Evolutionary conservation across 2,113 vertebrate species (phyloP), one percentile per base, ranked within the genome.

Genomic region (Leucoraja erinaceus): DNA sequence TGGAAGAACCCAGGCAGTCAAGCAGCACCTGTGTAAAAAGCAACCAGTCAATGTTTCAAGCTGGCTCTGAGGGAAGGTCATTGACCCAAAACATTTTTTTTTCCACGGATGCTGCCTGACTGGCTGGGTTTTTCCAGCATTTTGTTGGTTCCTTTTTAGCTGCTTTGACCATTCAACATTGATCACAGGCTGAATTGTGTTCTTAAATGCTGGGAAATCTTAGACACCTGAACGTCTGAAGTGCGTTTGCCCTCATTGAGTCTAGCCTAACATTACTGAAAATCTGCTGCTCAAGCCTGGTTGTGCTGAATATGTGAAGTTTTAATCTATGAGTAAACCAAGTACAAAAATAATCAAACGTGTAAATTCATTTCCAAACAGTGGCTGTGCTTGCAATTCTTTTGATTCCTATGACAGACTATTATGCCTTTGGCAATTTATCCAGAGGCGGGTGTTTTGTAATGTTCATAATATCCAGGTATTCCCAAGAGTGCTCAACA

Each of bases 341-440:
- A 25, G 66, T 2, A 38, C 33, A 54, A 56, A 20, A 54, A 56
- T 12, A 84, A 12, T 59, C 61, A 47, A 61, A 86, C 5, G 59
- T 31, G 83, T 86, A 61, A 14, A 86, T n/a, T 63, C 56, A n/a
- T 63, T 86, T 86, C 83, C n/a, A n/a, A 84, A 86, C 28, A 63
- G 56, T 61, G 56, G 14, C 83, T 63, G 56, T 56, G 16, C 16
- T 7, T n/a, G 79, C 47, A 56, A 56, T 59, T 83, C 47, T 25
- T 12, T 61, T n/a, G 12, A 86, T 83, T 59, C 79, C 54, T 20
- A 25, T 61, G 56, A 61, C 56, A 86, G 54, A 54, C 54, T 31
- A 11, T 20, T 83, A 54, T 56, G 20, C 22, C 22, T 56, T 83
- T 25, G 61, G 54, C 61, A 59, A 31, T 25, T 61, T 63, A 28